phyloP scores from a whole-genome alignment of 2,797 vertebrate species.

The Smutsia gigantea region DNA sequence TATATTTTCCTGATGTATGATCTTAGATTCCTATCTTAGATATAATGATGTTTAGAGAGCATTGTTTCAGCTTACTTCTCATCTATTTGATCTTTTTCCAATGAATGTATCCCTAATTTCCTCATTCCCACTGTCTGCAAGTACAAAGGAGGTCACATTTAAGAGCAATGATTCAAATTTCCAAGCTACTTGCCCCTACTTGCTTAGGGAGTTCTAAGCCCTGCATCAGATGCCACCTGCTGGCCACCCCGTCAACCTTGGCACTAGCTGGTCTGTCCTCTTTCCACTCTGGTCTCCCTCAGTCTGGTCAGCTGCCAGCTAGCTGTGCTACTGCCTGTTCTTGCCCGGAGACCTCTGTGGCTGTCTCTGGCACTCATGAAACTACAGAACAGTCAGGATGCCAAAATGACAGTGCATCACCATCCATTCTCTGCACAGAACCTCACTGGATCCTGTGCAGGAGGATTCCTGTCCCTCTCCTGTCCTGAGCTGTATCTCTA shows the following conservation, averaged over 20 bases:
- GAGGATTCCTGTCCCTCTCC: neutral
- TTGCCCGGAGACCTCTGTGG: neutral
- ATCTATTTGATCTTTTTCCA: neutral
- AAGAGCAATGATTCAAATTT: neutral
- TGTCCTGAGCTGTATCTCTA: neutral
- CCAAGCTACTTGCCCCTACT: neutral
- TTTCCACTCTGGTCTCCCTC: neutral
- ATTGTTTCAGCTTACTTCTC: neutral
- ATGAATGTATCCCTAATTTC: neutral
- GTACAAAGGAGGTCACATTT: neutral
- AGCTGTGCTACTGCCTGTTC: neutral
- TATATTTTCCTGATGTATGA: neutral
- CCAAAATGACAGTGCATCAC: neutral
- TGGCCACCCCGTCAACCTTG: accelerated
- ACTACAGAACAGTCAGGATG: neutral
- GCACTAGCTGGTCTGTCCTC: too few species aligned
- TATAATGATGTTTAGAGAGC: neutral
- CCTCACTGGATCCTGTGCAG: neutral
- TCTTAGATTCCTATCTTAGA: neutral
- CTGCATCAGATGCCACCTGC: neutral
- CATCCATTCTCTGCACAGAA: neutral
- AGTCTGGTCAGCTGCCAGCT: neutral
- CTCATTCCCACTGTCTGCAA: neutral
- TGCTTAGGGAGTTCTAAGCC: neutral
- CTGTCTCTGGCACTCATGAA: neutral